Base-by-base conservation (phyloP, 2,797 vertebrate genomes). In the Fratercula arctica region DNA sequence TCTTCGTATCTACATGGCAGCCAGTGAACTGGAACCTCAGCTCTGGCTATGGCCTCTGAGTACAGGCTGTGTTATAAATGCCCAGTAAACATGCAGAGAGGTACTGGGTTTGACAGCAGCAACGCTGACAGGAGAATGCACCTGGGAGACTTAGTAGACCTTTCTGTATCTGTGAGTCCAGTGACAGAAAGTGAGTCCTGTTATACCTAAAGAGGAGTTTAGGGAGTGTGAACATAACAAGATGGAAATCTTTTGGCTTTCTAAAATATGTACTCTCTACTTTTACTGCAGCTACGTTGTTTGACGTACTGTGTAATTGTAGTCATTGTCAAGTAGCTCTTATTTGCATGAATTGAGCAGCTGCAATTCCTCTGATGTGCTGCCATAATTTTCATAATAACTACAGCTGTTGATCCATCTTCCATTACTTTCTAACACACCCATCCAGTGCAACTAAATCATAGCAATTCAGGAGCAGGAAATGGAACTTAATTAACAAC, bases 221-320 rank as follows among this genome's bases (percentile, higher is more conserved):
- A 70, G 70, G 78, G 76, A 87, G 59, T 54, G 25, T 37, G 81
- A 88, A 43, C 16, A 35, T 83, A 85, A 87, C 74, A n/a, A 83
- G 85, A 79, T 90, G 28, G 75, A 59, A 96, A 85, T 85, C 74
- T 84, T 93, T 82, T 50, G 51, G 39, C 73, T 94, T 85, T 79
- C 61, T 81, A 18, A 83, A 92, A 68, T 75, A 66, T 2, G 5
- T 74, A 69, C 41, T 74, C 59, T 84, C 33, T 79, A 87, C 87
- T 91, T 64, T 54, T 48, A 56, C 61, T 93, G 51, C 67, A 85
- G 84, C 61, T 69, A 87, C 85, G 83, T 66, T 92, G 84, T 95
- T 96, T 88, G 91, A 81, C 92, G 80, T 85, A 59, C 80, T 93
- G n/a, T 87, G 57, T 95, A 97, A 96, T 95, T 96, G 93, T 16